Evolutionary conservation across 1,140 invertebrate species (phyloP).

Genomic region (Camponotus floridanus): DNA sequence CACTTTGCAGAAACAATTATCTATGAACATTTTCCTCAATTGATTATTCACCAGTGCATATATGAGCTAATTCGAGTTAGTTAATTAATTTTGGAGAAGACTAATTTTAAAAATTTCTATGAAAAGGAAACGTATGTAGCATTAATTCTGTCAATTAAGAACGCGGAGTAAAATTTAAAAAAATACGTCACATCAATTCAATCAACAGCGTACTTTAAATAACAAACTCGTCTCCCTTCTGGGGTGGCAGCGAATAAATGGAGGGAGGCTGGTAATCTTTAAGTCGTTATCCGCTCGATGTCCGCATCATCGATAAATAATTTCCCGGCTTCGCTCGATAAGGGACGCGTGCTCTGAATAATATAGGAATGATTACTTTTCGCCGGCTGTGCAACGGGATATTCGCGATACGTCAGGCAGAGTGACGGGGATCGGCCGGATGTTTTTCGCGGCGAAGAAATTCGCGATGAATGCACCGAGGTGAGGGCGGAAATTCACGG

Average conservation of each 20-base stretch:
- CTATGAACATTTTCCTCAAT: background rate
- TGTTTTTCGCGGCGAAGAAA: background rate
- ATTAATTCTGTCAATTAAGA: slow-evolving; percentile 20
- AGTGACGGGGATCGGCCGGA: background rate
- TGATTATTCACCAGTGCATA: background rate
- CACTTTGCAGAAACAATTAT: slow-evolving; percentile 17
- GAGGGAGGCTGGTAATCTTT: slow-evolving; percentile 51
- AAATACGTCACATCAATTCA: slow-evolving; percentile 2
- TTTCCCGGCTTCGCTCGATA: slow-evolving; percentile 42
- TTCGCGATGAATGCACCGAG: background rate
- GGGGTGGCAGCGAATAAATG: slow-evolving; percentile 28
- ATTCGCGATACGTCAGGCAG: background rate
- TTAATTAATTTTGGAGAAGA: slow-evolving; percentile 8
- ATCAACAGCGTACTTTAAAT: slow-evolving; percentile 39
- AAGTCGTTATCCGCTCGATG: slow-evolving; percentile 56
- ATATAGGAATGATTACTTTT: slow-evolving; percentile 49
- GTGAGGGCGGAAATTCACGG: slow-evolving; percentile 47
- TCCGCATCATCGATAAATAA: slow-evolving; percentile 57
- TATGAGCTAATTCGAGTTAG: slow-evolving; percentile 9
- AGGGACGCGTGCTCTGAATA: slow-evolving; percentile 53
- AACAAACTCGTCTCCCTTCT: slow-evolving; percentile 29
- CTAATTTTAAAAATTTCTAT: background rate
- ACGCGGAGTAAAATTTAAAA: slow-evolving; percentile 12
- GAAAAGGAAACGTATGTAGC: background rate
- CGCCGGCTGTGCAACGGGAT: slow-evolving; percentile 20